A percentile compares a stretch with the other conserved stretches of the same genome.
Evolutionary conservation across 2,888 invertebrate species (phyloP).

Genomic region (Patella pellucida): DNA sequence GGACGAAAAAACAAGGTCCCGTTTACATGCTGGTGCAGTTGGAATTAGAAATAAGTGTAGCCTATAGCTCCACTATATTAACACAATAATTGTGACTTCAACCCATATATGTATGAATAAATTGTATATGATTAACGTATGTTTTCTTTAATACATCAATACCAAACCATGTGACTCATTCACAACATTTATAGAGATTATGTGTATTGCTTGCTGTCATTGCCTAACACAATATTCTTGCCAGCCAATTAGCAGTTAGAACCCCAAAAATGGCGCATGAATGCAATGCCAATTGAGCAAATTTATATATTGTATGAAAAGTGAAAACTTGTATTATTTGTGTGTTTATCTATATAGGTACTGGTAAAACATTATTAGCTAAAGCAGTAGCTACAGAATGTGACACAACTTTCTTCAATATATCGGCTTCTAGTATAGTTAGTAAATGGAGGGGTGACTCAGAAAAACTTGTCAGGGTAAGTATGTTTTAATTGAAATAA

Average conservation of each 20-base stretch:
- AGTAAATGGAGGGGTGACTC: constrained; percentile 97
- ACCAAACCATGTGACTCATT: no score
- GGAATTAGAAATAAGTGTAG: no score
- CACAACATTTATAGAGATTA: neutral
- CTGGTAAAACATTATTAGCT: constrained; percentile 88
- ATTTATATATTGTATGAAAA: neutral
- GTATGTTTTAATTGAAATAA: no score
- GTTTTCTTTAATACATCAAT: no score
- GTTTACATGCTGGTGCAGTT: no score
- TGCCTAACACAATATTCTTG: neutral
- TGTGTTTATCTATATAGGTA: constrained; percentile 69
- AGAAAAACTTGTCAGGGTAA: constrained; percentile 89
- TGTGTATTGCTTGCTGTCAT: neutral
- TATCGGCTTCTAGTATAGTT: constrained; percentile 89
- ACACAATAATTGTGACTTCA: no score
- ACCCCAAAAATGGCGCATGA: no score
- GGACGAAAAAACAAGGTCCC: no score
- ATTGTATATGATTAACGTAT: no score
- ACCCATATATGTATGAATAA: no score
- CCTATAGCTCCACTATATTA: no score
- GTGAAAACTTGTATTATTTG: neutral
- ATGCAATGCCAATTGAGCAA: no score
- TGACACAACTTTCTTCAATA: constrained; percentile 86
- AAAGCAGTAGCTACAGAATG: constrained; percentile 89
- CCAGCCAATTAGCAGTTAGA: neutral